Evolutionary conservation across 2,113 vertebrate species (phyloP), one percentile per base, ranked within the genome.

Genomic region (Sturnus vulgaris): DNA sequence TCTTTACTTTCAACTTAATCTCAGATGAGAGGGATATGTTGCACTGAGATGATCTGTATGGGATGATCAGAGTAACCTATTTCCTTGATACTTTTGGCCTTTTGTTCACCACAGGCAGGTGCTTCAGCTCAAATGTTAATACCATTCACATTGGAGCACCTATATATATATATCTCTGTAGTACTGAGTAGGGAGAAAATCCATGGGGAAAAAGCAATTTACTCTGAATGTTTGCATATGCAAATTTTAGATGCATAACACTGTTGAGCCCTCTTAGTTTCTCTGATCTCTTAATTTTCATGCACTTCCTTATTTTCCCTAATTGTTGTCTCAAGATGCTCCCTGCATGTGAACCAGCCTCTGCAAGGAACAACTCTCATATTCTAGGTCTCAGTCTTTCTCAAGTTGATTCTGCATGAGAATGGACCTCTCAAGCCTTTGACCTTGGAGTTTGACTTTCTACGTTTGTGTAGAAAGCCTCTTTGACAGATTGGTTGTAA

Each of bases 321-420:
- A 60, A 57, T 83, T 86, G 92, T 94, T 96, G 93, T 97, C 92
- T 96, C 85, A 57, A 49, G 93, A 97, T 96, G 94, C 92, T 96
- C 94, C 94, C 93, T 97, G 96, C 93, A 96, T 96, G 94, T 93
- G 89, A 90, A 90, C 37, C 92, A 81, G 94, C 88, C 94, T 92
- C 93, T 94, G 95, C 96, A 92, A 97, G 92, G 96, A 97, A 97
- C 95, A 97, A 93, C 90, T 96, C 94, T 95, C 93, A 96, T 96
- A 94, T 97, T 97, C 95, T 97, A 97, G 96, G 88, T 83, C 69
- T 95, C 90, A 77, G 7, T 95, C 88, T 90, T 86, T 81, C 68
- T 90, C 88, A 5, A 93, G 79, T 68, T 92, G 82, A 93, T 70
- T 91, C 94, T 97, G 94, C 91, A 96, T 96, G 94, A 90, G 94